These are phyloP conservation scores for Dinomys branickii DNA, from an alignment of 2,113 vertebrate species.

Conservation along the genomic window DNA sequence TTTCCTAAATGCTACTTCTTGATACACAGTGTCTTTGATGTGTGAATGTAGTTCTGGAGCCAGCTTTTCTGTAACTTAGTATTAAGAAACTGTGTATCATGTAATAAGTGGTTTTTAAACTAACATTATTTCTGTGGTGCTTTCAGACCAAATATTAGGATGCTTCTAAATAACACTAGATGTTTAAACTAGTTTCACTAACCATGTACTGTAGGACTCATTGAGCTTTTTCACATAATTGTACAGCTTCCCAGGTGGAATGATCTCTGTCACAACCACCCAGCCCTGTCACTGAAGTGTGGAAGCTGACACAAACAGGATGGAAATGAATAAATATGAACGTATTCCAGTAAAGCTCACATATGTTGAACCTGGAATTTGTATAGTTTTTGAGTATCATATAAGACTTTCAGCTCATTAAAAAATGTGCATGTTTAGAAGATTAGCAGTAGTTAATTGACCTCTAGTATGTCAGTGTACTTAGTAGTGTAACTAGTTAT, in stretches of 20 bases:
- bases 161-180: background rate
- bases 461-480: background rate
- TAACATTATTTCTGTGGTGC: background rate
- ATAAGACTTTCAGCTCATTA: background rate
- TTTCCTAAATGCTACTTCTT: background rate
- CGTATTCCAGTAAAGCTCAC: background rate
- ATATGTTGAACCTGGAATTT: background rate
- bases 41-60: background rate
- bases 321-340: background rate
- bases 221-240: background rate
- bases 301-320: background rate
- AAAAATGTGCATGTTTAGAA: background rate
- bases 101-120: background rate
- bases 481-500: background rate
- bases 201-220: background rate
- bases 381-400: background rate
- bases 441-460: background rate
- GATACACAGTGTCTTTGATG: background rate
- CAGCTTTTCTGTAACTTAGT: background rate
- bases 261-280: background rate
- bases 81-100: background rate
- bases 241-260: background rate
- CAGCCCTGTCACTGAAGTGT: background rate
- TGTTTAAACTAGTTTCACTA: slow-evolving; percentile 11
- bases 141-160: background rate